These are phyloP conservation scores for Diadema setosum DNA, from an alignment of 35 echinoderm and acorn worm genomes.

Conservation along the genomic window DNA sequence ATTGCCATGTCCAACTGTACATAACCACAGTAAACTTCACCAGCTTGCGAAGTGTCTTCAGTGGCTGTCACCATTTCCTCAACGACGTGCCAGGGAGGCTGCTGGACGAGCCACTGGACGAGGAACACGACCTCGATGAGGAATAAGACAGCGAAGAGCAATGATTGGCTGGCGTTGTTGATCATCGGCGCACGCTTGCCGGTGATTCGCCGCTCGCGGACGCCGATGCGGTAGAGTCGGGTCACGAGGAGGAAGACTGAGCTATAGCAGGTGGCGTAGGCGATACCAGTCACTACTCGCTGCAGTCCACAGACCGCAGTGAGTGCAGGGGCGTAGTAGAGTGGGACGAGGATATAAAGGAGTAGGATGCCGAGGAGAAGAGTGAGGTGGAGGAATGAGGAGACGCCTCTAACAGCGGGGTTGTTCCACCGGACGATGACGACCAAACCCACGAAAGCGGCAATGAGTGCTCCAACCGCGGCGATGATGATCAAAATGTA, in stretches of 20 bases:
- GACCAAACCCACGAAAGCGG: neutral
- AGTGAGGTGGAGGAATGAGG: slow-evolving; percentile 31
- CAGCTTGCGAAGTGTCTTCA: neutral
- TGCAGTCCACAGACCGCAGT: neutral
- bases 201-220: neutral
- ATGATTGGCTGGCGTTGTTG: neutral
- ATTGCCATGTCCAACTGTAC: neutral
- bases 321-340: neutral
- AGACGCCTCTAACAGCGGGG: neutral
- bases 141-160: neutral
- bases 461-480: neutral
- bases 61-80: too few species aligned
- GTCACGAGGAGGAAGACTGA: slow-evolving; percentile 15
- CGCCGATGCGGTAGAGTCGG: neutral
- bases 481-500: slow-evolving; percentile 4
- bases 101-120: slow-evolving; percentile 33
- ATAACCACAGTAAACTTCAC: neutral
- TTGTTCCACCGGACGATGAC: neutral
- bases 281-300: slow-evolving; percentile 23
- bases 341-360: slow-evolving; percentile 1
- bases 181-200: slow-evolving; percentile 1
- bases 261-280: slow-evolving; percentile 2
- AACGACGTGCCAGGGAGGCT: too few species aligned
- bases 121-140: neutral
- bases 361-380: slow-evolving; percentile 39